Evolutionary conservation across 2,113 vertebrate species (phyloP).

Genomic region (Oreocharis arfaki): DNA sequence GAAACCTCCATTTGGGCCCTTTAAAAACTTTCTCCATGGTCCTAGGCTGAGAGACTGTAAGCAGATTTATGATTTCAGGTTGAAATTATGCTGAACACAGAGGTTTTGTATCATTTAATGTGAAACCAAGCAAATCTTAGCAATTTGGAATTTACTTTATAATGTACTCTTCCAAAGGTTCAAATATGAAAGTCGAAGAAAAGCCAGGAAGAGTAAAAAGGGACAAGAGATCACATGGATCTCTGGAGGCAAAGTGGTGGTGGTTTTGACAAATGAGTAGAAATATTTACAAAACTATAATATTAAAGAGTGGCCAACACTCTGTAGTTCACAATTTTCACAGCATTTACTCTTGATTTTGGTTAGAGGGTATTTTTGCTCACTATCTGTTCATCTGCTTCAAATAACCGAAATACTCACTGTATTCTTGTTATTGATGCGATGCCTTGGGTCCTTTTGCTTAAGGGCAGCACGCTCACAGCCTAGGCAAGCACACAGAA

Average conservation of each 20-base stretch:
- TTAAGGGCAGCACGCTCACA: not conserved
- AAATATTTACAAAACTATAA: not conserved
- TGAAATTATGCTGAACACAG: constrained; percentile 11
- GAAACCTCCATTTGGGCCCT: not conserved
- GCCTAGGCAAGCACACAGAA: not conserved
- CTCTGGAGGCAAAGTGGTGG: not conserved
- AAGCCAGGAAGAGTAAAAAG: not conserved
- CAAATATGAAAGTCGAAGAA: not conserved
- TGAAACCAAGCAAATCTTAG: constrained; percentile 6
- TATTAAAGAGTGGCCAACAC: not conserved
- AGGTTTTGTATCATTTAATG: not conserved
- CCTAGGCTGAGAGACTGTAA: not conserved
- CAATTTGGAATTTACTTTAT: not conserved
- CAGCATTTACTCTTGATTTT: not conserved
- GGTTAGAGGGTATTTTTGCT: not conserved
- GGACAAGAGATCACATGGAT: not conserved
- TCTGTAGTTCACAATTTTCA: not conserved
- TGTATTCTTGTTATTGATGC: not conserved
- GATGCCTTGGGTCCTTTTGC: not conserved
- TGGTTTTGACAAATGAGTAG: not conserved
- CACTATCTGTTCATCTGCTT: not conserved
- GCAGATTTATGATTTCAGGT: not conserved
- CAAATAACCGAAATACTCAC: not conserved
- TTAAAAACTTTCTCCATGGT: not conserved
- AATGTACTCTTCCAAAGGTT: not conserved